Conservation (phyloP, 2,797 vertebrate species). For the Pelochelys cantorii region DNA sequence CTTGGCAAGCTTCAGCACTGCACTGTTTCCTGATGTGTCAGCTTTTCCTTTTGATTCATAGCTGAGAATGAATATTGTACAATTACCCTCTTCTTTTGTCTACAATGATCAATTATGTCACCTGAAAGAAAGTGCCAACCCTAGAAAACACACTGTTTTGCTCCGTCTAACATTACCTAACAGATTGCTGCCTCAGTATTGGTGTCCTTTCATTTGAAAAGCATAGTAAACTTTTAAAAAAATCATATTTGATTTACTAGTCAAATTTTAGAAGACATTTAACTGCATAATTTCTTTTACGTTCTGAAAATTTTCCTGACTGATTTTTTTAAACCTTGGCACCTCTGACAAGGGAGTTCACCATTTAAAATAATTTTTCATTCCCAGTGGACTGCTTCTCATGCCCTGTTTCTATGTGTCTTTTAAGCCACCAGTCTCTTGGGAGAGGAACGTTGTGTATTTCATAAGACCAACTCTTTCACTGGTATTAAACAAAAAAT, state of each 20-base stretch:
- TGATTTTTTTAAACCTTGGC: no score
- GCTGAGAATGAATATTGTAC: conserved; percentile 68
- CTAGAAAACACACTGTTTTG: not conserved
- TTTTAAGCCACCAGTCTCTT: not conserved
- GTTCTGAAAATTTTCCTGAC: not conserved
- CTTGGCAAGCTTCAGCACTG: conserved; percentile 84
- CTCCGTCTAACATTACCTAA: not conserved
- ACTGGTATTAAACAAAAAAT: not conserved
- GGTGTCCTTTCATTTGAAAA: not conserved
- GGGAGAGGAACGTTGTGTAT: not conserved
- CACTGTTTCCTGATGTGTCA: conserved; percentile 85
- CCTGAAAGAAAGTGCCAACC: fast-evolving
- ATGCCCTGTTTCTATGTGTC: not conserved
- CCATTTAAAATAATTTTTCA: not conserved
- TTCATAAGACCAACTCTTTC: not conserved
- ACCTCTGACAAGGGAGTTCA: not conserved
- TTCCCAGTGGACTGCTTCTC: not conserved
- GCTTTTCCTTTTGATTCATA: conserved; percentile 86
- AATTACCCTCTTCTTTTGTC: conserved; percentile 28
- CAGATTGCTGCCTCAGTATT: not conserved
- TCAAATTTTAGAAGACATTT: not conserved
- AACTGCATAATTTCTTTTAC: not conserved
- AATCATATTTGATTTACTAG: not conserved
- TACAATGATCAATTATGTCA: not conserved
- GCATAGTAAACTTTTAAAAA: not conserved